Base-by-base conservation (phyloP, 2,888 invertebrate species). In the Odontomyia ornata region DNA sequence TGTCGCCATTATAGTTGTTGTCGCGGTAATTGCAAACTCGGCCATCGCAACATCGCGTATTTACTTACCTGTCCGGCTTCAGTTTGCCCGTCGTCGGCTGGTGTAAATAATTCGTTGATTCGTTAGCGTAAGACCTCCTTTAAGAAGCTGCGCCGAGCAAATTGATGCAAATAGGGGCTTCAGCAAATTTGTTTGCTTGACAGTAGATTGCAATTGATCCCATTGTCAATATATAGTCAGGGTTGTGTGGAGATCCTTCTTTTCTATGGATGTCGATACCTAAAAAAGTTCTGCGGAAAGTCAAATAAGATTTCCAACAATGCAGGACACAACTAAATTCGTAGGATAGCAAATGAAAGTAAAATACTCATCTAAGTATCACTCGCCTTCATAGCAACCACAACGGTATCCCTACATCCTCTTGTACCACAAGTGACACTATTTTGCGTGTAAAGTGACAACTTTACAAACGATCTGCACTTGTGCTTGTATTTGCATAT, bases 401-500 rank as follows among this genome's bases (percentile, higher is more conserved):
- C 21, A 15, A 7, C 73, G n/a, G n/a, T 57, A 57, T 4, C 57
- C 57, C 72, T 52, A 56, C 15, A 1, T 28, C 13, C 27, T 11
- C 5, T 36, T 15, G 5, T 9, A 30, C 11, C 30, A 13, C 1
- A 43, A 13, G 21, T 43, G 73, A 60, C 73, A 73, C 60, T 57
- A 57, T 73, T 73, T 57, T 60, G 73, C 73, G 73, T 60, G 73
- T 36, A 57, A 73, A 57, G 60, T 73, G 73, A 73, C 73, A 73
- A 36, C 73, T 73, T 73, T 73, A 73, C 73, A 73, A 73, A 73
- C 73, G 43, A 73, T 52, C 72, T 72, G 72, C 56, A 72, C 72
- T 69, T 52, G 72, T 73, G 43, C 73, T 60, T 21, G 73, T 21
- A 73, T 73, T 73, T 73, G 73, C 73, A 73, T 73, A 73, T 36